Evolutionary conservation across 2,113 vertebrate genomes (phyloP), one percentile per base, ranked within the genome.

Genomic region (Boleophthalmus pectinirostris): DNA sequence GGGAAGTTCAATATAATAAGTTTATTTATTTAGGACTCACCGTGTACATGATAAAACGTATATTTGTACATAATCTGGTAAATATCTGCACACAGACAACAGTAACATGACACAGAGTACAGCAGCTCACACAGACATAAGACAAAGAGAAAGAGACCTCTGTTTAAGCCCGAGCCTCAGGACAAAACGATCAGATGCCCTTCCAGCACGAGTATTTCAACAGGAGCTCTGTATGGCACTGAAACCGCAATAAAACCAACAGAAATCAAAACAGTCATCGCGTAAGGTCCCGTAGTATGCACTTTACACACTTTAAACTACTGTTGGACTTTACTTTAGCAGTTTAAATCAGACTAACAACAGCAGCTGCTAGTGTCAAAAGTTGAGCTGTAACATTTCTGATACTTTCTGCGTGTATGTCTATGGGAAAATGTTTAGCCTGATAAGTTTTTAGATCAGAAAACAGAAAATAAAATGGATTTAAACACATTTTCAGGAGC

Each of bases 81-180:
- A 81, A 86, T 70, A 82, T 29, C 63, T 81, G 45, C 81, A 85
- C 77, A 70, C 49, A 79, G 24, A 70, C 45, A 54, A 85, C 75
- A 61, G 29, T 13, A n/a, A 23, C n/a, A 23, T 23, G 12, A 56
- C 16, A 20, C 20, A 51, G 16, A 20, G 47, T 20, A 56, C 7
- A 54, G 18, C 7, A 33, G 67, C 54, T 74, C 53, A 83, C 74
- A 79, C 61, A 68, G 67, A 81, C 69, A 66, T 5, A 0, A 51
- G 20, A 82, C 72, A n/a, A n/a, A 78, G 68, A 80, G 78, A 80
- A 77, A 78, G 69, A 60, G 74, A 78, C 74, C n/a, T 69, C 46
- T 24, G 67, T 38, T 38, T 38, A 15, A 77, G 10, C 0, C 8
- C 5, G 7, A 68, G 68, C 43, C 3, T 49, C n/a, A 8, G 6